Evolutionary conservation across 2,888 invertebrate genomes (phyloP).

Genomic region (Desoria tigrina): DNA sequence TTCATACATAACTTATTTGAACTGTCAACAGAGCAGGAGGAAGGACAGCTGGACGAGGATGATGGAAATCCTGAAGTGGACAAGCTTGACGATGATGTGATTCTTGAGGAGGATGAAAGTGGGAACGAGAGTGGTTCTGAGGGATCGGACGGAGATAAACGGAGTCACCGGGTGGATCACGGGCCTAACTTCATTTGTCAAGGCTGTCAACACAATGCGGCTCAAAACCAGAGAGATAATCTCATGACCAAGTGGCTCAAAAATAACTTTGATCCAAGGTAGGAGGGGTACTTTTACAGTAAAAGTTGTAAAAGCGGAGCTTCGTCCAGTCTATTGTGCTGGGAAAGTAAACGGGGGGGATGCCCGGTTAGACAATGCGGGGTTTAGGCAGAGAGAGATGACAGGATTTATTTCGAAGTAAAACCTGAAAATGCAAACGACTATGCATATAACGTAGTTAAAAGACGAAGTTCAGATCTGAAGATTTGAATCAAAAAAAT

Average conservation of each 20-base stretch:
- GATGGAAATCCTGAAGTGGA: not conserved
- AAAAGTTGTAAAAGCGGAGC: too few species aligned
- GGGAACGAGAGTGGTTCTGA: slow-evolving; percentile 47
- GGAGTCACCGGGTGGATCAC: slow-evolving; percentile 27
- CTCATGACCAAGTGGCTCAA: slow-evolving; percentile 50
- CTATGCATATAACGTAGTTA: too few species aligned
- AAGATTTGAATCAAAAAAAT: too few species aligned
- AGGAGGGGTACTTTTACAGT: slow-evolving; percentile 7
- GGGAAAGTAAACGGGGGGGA: too few species aligned
- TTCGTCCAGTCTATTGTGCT: not conserved
- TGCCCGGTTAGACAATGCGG: too few species aligned
- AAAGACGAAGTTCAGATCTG: too few species aligned
- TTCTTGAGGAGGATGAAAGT: slow-evolving; percentile 41
- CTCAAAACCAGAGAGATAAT: slow-evolving; percentile 47
- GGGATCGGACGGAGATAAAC: slow-evolving; percentile 43
- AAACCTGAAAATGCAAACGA: too few species aligned
- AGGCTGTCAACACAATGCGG: slow-evolving; percentile 48
- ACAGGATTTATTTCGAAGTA: too few species aligned
- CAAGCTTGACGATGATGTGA: slow-evolving; percentile 25
- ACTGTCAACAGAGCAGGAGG: slow-evolving; percentile 20
- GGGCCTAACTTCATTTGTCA: slow-evolving; percentile 46
- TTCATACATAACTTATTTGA: too few species aligned
- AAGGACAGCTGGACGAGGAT: slow-evolving; percentile 22
- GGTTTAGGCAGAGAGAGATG: too few species aligned
- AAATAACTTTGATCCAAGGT: slow-evolving; percentile 49